Evolutionary conservation across 2,113 vertebrate genomes (phyloP), one percentile per base, ranked within the genome.

Genomic region (Antigone vipio): DNA sequence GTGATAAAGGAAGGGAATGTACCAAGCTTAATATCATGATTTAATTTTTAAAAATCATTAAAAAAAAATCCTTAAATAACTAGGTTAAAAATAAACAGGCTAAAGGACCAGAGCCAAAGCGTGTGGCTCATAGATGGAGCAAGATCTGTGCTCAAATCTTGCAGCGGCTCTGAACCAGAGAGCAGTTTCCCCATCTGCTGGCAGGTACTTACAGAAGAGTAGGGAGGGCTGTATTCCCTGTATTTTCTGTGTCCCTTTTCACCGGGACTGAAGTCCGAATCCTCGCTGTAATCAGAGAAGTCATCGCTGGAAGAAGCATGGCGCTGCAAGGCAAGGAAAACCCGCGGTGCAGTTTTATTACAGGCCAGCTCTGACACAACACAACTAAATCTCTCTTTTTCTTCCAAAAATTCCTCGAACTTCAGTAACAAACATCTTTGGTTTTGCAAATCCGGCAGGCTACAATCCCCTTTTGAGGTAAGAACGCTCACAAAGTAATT

Each of bases 271-370:
- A 99, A 99, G 94, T 99, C 99, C 0, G 99, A 99, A 42, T 99
- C 99, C 1, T 99, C 99, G 1, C 99, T 99, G 97, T 95, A 99
- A 92, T 99, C 99, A 0, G 99, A 99, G 95, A 99, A 99, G 66
- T 99, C 99, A 6, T 99, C 99, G 8, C 99, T 99, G 66, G 99
- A 99, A 12, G 99, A 99, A 0, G 99, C 98, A 19, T 99, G 99
- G 16, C 99, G 98, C 99, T 99, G 97, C 10, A 67, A 85, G 2
- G 77, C 58, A 34, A 87, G 47, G 11, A 17, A 32, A 53, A n/a
- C 2, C 2, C 2, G 12, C 3, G 27, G 17, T 24, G 35, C 3
- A 4, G 12, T 6, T 56, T 5, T 3, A 53, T 24, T 6, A 17
- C 18, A 3, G 68, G 59, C 7, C 47, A 27, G 47, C 16, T 35